These are phyloP conservation scores for Sturmia bella DNA, from an alignment of 2,888 invertebrate species.

Conservation along the genomic window DNA sequence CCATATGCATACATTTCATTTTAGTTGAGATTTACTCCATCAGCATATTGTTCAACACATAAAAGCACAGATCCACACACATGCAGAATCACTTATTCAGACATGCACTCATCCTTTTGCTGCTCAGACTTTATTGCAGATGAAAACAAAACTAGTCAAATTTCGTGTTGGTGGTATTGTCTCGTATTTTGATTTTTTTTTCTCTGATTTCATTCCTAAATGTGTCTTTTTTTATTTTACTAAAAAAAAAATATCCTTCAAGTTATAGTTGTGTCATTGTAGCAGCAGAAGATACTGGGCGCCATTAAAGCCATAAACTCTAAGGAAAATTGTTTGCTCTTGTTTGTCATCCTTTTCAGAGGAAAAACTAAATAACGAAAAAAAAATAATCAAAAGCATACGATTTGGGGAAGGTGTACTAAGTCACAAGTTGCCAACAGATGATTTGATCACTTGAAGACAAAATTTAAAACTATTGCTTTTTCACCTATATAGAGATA, in stretches of 20 bases:
- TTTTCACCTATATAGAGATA: too few relatives aligned
- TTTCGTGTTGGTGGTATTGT: slow-evolving; percentile 52
- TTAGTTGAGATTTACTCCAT: slow-evolving; percentile 52
- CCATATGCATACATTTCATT: slow-evolving; percentile 17
- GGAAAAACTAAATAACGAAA: slow-evolving; percentile 9
- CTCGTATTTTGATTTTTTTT: slow-evolving; percentile 16
- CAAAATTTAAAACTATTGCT: too few relatives aligned
- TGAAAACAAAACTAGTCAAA: slow-evolving; percentile 53
- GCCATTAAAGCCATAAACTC: slow-evolving; percentile 73
- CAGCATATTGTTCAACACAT: slow-evolving; percentile 51
- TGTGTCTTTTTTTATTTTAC: slow-evolving; percentile 29
- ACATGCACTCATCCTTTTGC: slow-evolving; percentile 25
- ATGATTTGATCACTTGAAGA: too few relatives aligned
- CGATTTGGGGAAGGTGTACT: not conserved
- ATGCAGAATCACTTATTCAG: not conserved
- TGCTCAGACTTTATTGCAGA: slow-evolving; percentile 11
- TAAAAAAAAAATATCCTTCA: slow-evolving; percentile 25
- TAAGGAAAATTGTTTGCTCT: slow-evolving; percentile 60
- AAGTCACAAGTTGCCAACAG: too few relatives aligned
- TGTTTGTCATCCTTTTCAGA: slow-evolving; percentile 63
- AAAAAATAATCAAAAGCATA: slow-evolving; percentile 9
- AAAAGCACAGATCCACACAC: not conserved
- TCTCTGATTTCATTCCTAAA: slow-evolving; percentile 1
- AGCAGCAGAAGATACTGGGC: slow-evolving; percentile 67
- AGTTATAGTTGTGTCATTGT: slow-evolving; percentile 35